A percentile compares a stretch with the other conserved stretches of the same genome.
These are phyloP conservation scores for Dascillus cervinus DNA, from an alignment of 2,888 invertebrate species.

Conservation along the genomic window DNA sequence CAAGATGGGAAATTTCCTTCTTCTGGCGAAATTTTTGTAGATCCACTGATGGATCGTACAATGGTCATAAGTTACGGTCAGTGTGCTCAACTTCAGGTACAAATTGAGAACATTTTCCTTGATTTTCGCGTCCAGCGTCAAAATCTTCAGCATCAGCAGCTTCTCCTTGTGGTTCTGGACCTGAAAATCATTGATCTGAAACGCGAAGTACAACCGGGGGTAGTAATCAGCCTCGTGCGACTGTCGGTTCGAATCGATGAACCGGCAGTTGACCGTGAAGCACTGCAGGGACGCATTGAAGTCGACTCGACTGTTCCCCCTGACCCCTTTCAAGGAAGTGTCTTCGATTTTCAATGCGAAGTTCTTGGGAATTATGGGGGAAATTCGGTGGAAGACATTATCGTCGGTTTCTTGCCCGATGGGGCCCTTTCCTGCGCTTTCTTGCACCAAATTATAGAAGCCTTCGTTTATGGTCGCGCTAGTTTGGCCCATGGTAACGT, in stretches of 20 bases:
- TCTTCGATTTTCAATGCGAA: conserved; percentile 62
- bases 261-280: conserved; percentile 31
- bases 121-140: conserved; percentile 61
- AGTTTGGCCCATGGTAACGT: conserved; percentile 53
- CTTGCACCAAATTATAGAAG: conserved; percentile 47
- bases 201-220: conserved; percentile 55
- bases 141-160: conserved; percentile 48
- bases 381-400: conserved; percentile 55
- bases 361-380: conserved; percentile 77
- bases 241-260: conserved; percentile 17
- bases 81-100: conserved; percentile 60
- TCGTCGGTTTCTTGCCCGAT: conserved; percentile 43
- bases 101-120: conserved; percentile 47
- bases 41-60: conserved; percentile 52
- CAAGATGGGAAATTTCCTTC: no score
- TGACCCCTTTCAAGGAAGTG: conserved; percentile 60
- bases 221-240: conserved; percentile 28
- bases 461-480: conserved; percentile 51
- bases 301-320: conserved; percentile 61
- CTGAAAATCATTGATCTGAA: conserved; percentile 56
- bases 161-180: conserved; percentile 53
- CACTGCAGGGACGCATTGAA: conserved; percentile 52
- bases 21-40: conserved; percentile 48
- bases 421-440: conserved; percentile 41
- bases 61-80: conserved; percentile 62